Evolutionary conservation across 2,888 invertebrate genomes (phyloP).

Genomic region (Apoda limacodes): DNA sequence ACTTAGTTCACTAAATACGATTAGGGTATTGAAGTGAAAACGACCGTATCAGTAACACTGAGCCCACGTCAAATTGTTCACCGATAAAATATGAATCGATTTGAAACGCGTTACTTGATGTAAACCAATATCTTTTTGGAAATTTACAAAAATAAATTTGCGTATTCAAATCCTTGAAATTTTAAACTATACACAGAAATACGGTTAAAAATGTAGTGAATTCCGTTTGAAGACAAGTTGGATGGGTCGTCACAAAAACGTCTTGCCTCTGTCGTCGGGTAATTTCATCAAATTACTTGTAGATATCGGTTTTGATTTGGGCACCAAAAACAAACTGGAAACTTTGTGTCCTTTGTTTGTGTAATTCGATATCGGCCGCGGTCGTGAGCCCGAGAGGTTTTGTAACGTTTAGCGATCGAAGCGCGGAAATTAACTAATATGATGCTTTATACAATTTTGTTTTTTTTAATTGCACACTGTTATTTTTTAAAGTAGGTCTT

Average conservation of each 20-base stretch:
- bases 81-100: constrained; percentile 40
- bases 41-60: constrained; percentile 37
- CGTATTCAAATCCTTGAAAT: constrained; percentile 16
- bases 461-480: too few species aligned
- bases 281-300: constrained; percentile 52
- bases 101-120: constrained; percentile 39
- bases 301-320: constrained; percentile 57
- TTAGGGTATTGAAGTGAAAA: constrained; percentile 36
- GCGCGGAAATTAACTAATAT: too few species aligned
- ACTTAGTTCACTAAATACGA: constrained; percentile 40
- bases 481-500: too few species aligned
- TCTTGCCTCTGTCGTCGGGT: constrained; percentile 39
- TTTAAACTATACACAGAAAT: too few species aligned
- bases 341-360: constrained; percentile 51
- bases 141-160: constrained; percentile 29
- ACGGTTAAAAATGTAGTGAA: constrained; percentile 31
- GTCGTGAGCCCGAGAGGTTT: constrained; percentile 8
- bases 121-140: constrained; percentile 45
- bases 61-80: constrained; percentile 47
- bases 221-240: constrained; percentile 16
- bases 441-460: too few species aligned
- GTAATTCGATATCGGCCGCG: constrained; percentile 53
- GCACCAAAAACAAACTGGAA: constrained; percentile 50
- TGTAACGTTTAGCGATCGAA: too few species aligned
- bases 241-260: constrained; percentile 25